These are phyloP conservation scores for Amphilophus citrinellus DNA, from an alignment of 2,113 vertebrate species.

Conservation along the genomic window DNA sequence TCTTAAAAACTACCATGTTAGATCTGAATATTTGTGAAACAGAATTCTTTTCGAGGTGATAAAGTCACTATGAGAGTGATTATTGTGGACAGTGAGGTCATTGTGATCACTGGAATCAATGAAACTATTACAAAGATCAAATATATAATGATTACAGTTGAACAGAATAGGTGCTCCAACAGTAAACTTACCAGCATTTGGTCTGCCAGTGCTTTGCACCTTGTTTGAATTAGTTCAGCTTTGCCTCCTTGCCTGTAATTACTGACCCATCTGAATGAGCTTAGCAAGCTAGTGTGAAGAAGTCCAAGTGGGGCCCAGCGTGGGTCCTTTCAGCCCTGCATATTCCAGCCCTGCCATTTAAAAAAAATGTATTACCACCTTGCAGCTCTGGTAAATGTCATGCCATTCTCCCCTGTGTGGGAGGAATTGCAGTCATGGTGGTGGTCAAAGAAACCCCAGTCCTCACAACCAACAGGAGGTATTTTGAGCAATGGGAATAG, in stretches of 20 bases:
- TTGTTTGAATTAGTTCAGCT: constrained; percentile 79
- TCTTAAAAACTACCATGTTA: not conserved
- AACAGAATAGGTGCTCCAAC: constrained; percentile 31
- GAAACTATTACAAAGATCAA: constrained; percentile 41
- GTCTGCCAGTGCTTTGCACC: constrained; percentile 63
- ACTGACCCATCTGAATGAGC: constrained; percentile 78
- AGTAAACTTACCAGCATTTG: constrained; percentile 61
- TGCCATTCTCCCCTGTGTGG: constrained; percentile 79
- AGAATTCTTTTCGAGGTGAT: constrained; percentile 37
- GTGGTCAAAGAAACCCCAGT: constrained; percentile 70
- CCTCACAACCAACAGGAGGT: constrained; percentile 66
- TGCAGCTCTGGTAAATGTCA: constrained; percentile 82
- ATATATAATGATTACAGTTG: constrained; percentile 35
- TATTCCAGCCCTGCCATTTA: constrained; percentile 78
- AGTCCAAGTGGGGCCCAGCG: constrained; percentile 77
- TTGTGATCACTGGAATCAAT: constrained; percentile 26
- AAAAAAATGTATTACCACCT: constrained; percentile 73
- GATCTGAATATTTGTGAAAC: constrained; percentile 8
- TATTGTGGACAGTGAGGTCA: constrained; percentile 23
- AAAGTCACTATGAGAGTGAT: constrained; percentile 50
- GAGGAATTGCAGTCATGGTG: constrained; percentile 67
- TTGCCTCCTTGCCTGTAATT: constrained; percentile 78
- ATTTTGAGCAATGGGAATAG: constrained; percentile 56
- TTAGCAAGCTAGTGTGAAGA: constrained; percentile 74
- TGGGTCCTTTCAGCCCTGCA: constrained; percentile 78